Evolutionary conservation across 1,140 invertebrate genomes (phyloP).

Genomic region (Camponotus floridanus): DNA sequence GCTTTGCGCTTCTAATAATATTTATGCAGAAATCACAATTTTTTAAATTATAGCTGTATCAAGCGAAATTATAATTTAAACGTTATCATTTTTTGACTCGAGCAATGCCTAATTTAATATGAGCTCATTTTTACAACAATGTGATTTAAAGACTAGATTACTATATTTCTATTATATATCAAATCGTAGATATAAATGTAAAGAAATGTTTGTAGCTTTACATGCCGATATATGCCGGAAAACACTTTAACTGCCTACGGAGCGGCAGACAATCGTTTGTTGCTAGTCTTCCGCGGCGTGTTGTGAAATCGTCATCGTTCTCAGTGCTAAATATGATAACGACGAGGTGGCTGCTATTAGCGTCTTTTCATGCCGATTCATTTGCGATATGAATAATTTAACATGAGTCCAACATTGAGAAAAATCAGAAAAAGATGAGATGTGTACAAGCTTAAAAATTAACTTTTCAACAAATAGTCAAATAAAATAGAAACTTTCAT

Average conservation of each 20-base stretch:
- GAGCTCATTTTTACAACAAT: neutral
- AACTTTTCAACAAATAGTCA: neutral
- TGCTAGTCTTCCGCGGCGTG: slow-evolving; percentile 59
- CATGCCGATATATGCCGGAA: slow-evolving; percentile 54
- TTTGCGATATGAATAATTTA: slow-evolving; percentile 47
- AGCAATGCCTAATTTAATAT: slow-evolving; percentile 3
- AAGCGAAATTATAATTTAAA: neutral
- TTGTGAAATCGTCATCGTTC: slow-evolving; percentile 63
- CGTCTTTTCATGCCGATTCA: slow-evolving; percentile 15
- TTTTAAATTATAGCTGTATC: neutral
- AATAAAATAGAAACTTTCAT: neutral
- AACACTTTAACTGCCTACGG: slow-evolving; percentile 60
- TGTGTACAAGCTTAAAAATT: neutral
- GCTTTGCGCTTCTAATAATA: neutral
- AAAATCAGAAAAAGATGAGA: neutral
- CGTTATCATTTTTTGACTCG: neutral
- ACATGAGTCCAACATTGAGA: neutral
- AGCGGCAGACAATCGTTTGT: slow-evolving; percentile 66
- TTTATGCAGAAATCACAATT: neutral
- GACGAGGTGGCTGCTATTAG: slow-evolving; percentile 36
- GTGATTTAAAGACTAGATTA: neutral
- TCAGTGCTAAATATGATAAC: slow-evolving; percentile 25
- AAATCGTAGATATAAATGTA: slow-evolving; percentile 29
- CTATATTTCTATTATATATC: slow-evolving; percentile 62
- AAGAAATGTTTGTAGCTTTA: slow-evolving; percentile 59